These are phyloP conservation scores for Neomonachus schauinslandi DNA, from an alignment of 2,113 vertebrate species.

Conservation along the genomic window DNA sequence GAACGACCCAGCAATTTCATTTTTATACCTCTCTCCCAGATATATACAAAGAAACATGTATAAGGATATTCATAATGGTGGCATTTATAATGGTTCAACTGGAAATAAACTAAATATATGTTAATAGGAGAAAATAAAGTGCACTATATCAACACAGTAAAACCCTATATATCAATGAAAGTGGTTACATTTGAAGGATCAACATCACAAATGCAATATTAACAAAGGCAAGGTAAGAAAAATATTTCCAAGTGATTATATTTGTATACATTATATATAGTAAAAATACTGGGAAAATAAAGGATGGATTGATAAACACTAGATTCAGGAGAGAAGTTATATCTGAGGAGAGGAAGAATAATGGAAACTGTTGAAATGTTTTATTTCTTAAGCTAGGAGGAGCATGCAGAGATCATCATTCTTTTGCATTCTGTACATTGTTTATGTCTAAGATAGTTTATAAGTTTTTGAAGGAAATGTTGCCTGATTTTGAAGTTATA, in stretches of 20 bases:
- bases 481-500: neutral
- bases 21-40: neutral
- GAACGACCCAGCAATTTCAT: neutral
- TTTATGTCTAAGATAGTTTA: neutral
- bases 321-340: neutral
- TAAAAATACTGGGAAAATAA: neutral
- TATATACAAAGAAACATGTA: neutral
- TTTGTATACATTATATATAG: neutral
- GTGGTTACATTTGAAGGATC: neutral
- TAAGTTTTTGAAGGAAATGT: neutral
- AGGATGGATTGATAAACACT: neutral
- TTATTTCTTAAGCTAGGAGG: neutral
- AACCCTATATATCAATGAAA: neutral
- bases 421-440: neutral
- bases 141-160: neutral
- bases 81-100: neutral
- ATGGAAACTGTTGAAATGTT: neutral
- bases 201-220: neutral
- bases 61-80: neutral
- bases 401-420: neutral
- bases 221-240: neutral
- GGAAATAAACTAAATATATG: neutral
- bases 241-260: neutral
- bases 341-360: neutral
- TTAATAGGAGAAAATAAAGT: neutral